A percentile compares a stretch with the other conserved stretches of the same genome.
phyloP scores from a whole-genome alignment of 2,888 invertebrate species.

The Lydus trimaculatus region DNA sequence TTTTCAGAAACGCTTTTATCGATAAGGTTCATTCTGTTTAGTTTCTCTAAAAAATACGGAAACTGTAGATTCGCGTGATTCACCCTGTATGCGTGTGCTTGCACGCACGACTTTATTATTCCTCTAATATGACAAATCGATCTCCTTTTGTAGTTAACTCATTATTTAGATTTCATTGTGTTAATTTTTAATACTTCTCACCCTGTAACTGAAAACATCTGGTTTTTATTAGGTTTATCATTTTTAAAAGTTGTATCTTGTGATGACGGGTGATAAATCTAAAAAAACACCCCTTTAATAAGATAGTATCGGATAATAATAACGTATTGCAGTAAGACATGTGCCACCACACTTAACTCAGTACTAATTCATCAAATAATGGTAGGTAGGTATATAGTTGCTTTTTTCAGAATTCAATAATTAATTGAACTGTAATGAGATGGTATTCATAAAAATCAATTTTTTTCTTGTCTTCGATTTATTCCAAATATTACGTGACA shows the following conservation, averaged over 20 bases:
- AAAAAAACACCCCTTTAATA: not conserved
- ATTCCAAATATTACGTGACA: not conserved
- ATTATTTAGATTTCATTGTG: not conserved
- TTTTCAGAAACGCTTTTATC: too few species aligned
- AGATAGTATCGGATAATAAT: not conserved
- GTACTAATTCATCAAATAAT: not conserved
- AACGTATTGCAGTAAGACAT: not conserved
- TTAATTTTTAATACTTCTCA: not conserved
- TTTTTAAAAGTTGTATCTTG: not conserved
- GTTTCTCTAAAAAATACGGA: too few species aligned
- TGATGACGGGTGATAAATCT: conserved; percentile 1
- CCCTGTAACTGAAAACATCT: not conserved
- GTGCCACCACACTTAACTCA: not conserved
- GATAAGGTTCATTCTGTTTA: too few species aligned
- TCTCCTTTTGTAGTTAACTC: not conserved
- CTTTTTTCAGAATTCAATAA: not conserved
- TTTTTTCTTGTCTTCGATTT: not conserved
- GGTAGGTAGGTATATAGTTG: too few species aligned
- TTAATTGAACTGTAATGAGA: not conserved
- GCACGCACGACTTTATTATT: too few species aligned
- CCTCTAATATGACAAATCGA: not conserved
- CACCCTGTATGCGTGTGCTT: too few species aligned
- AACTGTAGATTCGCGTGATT: too few species aligned
- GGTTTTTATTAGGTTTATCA: not conserved
- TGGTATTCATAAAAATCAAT: not conserved